A percentile compares a stretch with the other conserved stretches of the same genome.
These are phyloP conservation scores for Noctua fimbriata DNA, from an alignment of 2,888 invertebrate species.

Conservation along the genomic window DNA sequence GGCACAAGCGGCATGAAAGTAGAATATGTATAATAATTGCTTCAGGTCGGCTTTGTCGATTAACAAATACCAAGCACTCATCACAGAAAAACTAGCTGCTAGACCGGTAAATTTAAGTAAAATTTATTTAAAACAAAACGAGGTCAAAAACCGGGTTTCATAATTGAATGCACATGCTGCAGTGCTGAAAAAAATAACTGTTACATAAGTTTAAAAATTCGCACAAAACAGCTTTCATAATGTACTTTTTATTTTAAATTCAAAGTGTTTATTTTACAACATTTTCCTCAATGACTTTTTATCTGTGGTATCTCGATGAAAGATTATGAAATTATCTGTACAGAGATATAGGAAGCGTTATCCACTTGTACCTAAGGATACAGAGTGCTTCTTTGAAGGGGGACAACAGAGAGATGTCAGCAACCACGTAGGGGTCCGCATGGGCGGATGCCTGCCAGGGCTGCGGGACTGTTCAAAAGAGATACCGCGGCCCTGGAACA, in stretches of 20 bases:
- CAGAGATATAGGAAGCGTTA: not conserved
- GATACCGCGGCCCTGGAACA: too few species aligned
- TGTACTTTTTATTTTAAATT: constrained; percentile 1
- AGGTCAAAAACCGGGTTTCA: constrained; percentile 10
- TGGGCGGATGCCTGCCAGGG: too few species aligned
- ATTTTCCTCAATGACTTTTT: constrained; percentile 2
- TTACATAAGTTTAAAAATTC: constrained; percentile 1
- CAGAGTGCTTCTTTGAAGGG: not conserved
- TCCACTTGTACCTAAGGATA: not conserved
- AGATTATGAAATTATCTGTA: not conserved
- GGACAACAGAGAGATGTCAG: too few species aligned
- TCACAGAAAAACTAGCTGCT: not conserved
- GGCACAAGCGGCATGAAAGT: not conserved
- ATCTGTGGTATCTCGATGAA: constrained; percentile 2
- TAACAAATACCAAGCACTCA: not conserved
- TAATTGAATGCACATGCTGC: constrained; percentile 11
- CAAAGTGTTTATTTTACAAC: not conserved
- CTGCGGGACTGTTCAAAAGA: too few species aligned
- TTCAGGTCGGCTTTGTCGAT: not conserved
- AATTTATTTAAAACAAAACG: constrained; percentile 8
- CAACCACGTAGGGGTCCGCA: too few species aligned
- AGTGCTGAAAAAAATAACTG: constrained; percentile 1
- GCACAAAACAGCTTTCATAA: not conserved
- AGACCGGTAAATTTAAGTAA: not conserved
- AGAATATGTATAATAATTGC: not conserved